Conservation (phyloP, 2,888 invertebrate genomes). For the Drosophila subquinaria region DNA sequence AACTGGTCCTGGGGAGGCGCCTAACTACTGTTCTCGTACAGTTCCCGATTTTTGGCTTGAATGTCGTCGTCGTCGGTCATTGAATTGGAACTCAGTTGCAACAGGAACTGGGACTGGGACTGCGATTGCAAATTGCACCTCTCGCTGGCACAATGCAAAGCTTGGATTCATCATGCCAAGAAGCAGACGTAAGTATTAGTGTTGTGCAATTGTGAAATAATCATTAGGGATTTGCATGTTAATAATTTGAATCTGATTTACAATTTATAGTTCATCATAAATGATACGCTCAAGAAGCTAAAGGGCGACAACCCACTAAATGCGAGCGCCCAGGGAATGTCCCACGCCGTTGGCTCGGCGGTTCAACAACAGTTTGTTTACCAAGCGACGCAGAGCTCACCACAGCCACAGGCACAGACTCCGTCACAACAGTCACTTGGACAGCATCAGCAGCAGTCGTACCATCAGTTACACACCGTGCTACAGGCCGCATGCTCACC, state of each 20-base stretch:
- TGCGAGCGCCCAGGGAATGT: conserved; percentile 63
- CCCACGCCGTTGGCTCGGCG: conserved; percentile 64
- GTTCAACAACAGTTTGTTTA: conserved; percentile 64
- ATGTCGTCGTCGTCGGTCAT: conserved; percentile 78
- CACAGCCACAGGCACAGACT: conserved; percentile 59
- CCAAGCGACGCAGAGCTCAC: conserved; percentile 51
- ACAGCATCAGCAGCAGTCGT: conserved; percentile 61
- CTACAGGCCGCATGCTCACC: conserved; percentile 65
- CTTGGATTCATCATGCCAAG: conserved; percentile 89
- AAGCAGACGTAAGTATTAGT: conserved; percentile 88
- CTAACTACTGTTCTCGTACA: conserved; percentile 48
- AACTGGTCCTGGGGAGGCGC: conserved; percentile 66
- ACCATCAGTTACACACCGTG: conserved; percentile 74
- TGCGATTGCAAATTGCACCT: conserved; percentile 53
- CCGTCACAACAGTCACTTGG: conserved; percentile 46
- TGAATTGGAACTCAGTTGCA: conserved; percentile 57
- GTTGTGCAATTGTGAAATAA: background rate
- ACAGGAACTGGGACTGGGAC: conserved; percentile 57
- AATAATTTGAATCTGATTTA: conserved; percentile 2
- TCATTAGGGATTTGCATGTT: background rate
- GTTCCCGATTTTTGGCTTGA: conserved; percentile 69
- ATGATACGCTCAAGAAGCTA: conserved; percentile 85
- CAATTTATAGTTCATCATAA: conserved; percentile 83
- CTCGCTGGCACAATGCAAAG: conserved; percentile 88
- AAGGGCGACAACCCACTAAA: conserved; percentile 81